Percentiles rank a stretch among this genome's conserved stretches.
These are phyloP conservation scores for Cyanoderma ruficeps DNA, from an alignment of 2,113 vertebrate species.

Conservation along the genomic window DNA sequence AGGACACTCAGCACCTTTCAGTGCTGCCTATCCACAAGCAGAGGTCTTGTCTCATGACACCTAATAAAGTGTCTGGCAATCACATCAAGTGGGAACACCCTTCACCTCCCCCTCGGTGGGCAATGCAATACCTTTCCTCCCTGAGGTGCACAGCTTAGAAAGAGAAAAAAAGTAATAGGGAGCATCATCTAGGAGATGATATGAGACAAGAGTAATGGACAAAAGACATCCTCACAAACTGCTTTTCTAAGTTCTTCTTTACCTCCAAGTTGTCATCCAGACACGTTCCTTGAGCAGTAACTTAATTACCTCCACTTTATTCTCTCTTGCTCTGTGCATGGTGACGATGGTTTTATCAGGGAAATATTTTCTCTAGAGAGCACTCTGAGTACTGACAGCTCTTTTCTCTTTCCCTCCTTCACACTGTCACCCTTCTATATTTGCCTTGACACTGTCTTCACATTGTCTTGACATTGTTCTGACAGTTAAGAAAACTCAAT, in stretches of 20 bases:
- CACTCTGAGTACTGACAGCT: slow-evolving; percentile 21
- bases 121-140: neutral
- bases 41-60: neutral
- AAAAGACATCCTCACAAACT: neutral
- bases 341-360: neutral
- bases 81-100: neutral
- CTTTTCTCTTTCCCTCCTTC: slow-evolving; percentile 29
- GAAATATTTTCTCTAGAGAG: slow-evolving; percentile 1
- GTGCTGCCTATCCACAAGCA: neutral
- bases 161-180: neutral
- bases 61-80: neutral
- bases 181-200: neutral
- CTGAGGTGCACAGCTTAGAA: neutral
- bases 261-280: neutral
- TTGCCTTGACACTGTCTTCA: slow-evolving; percentile 45
- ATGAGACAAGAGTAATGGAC: neutral
- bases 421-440: slow-evolving; percentile 8
- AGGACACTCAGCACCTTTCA: neutral
- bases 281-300: neutral
- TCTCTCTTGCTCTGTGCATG: neutral
- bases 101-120: neutral
- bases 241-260: neutral
- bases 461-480: slow-evolving; percentile 29
- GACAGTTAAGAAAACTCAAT: slow-evolving; percentile 48
- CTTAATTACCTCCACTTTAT: neutral